A percentile compares a stretch with the other conserved stretches of the same genome.
phyloP scores from a whole-genome alignment of 2,113 vertebrate species.

The Gymnocephalus cernua region DNA sequence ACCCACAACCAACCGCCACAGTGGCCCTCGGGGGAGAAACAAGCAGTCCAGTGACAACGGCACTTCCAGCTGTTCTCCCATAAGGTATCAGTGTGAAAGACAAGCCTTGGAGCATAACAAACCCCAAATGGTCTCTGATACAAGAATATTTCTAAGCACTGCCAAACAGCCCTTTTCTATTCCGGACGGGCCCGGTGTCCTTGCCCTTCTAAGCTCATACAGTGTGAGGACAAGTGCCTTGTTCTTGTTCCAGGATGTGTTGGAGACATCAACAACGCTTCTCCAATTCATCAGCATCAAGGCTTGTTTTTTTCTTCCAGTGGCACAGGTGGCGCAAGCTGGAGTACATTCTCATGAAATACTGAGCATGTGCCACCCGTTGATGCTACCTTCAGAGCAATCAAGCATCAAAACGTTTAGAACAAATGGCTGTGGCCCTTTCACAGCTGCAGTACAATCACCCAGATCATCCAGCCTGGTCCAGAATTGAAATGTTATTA shows the following conservation, averaged over 20 bases:
- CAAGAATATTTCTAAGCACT: constrained; percentile 23
- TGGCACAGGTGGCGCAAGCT: constrained; percentile 53
- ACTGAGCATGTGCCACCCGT: constrained; percentile 40
- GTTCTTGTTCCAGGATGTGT: constrained; percentile 58
- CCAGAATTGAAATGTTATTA: constrained; percentile 34
- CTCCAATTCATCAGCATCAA: constrained; percentile 39
- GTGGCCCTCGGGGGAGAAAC: constrained; percentile 42
- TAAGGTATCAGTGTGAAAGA: constrained; percentile 27
- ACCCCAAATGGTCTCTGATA: constrained; percentile 30
- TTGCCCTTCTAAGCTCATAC: constrained; percentile 20
- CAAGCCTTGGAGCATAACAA: constrained; percentile 24
- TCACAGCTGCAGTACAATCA: background rate
- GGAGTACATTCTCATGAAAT: constrained; percentile 52
- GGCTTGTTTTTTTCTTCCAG: constrained; percentile 1
- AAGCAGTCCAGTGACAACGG: constrained; percentile 42
- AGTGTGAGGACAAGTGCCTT: constrained; percentile 39
- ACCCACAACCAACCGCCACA: constrained; percentile 20
- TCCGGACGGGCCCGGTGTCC: constrained; percentile 1
- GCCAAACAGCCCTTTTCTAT: constrained; percentile 10
- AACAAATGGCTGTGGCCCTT: constrained; percentile 36
- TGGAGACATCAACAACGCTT: constrained; percentile 55
- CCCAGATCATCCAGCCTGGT: constrained; percentile 25
- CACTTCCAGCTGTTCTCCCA: constrained; percentile 73
- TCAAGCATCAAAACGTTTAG: constrained; percentile 47
- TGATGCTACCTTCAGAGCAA: constrained; percentile 63